Base-by-base conservation (phyloP, 2,888 invertebrate genomes). In the Bombyx huttoni region DNA sequence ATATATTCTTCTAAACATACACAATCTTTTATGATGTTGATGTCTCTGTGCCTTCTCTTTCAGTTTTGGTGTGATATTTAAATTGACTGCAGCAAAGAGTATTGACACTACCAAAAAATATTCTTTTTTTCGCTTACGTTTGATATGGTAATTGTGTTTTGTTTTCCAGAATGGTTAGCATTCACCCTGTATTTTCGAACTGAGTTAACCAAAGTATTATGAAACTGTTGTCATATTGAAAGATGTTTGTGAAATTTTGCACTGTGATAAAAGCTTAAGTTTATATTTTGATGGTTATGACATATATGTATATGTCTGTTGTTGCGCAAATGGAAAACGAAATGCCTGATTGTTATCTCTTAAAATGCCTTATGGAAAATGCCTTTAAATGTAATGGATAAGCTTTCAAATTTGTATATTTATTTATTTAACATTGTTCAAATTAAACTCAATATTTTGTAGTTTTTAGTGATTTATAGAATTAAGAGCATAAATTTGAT, bases 391-490 rank as follows among this genome's bases (percentile, higher is more conserved):
- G 24, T 24, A 24, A 24, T 24, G 8, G 12, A 45, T 33, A 46
- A 50, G 46, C 33, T 14, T 50, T 50, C 45, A 50, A 46, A 47
- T 24, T 35, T 46, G 48, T 53, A 49, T 53, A 51, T 13, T 47
- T 53, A 53, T 34, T 46, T 52, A 50, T 40, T 50, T 48, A 50
- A 14, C 34, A 13, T 47, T 47, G 46, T 47, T 9, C 60, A 59
- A 60, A 64, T 58, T 46, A 53, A 51, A 53, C 14, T 53, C 60
- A 60, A 34, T 60, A 63, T 61, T 50, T 50, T 24, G 24, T 34
- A 33, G 46, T 50, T 40, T 45, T 54, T 53, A 48, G 51, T 49
- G 46, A 48, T 45, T 49, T 54, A 51, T 48, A 49, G 49, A 48
- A 40, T 45, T 49, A 47, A 48, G 46, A 53, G 45, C 33, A 14